Evolutionary conservation across 2,113 vertebrate species (phyloP), one percentile per base, ranked within the genome.

Genomic region (Arothron firmamentum): DNA sequence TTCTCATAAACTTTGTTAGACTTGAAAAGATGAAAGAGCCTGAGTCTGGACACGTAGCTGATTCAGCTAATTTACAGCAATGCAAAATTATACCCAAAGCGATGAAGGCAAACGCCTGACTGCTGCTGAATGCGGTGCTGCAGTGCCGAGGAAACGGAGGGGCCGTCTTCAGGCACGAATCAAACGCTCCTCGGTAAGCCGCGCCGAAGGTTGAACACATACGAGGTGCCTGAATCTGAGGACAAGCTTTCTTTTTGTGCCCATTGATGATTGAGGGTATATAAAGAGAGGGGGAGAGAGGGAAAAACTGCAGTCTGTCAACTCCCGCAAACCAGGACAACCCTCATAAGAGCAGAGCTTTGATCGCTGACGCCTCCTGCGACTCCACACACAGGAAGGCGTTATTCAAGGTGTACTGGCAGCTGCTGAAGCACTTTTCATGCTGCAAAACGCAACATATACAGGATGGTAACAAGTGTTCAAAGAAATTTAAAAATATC

Each of bases 261-360:
- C 46, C 54, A 11, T 67, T 54, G 74, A 52, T 73, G 62, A 77
- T 21, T 67, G 56, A 64, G 46, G 64, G 50, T 56, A 62, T 54
- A 53, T 70, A 55, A 46, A 57, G 41, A 67, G 49, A 67, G 62
- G 17, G n/a, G 6, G 48, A 67, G 62, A 72, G 3, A 51, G 9
- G 15, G 58, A 0, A 34, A 53, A 59, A 10, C 62, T 51, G 61
- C 59, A 51, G 56, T 38, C 43, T 11, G 59, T 70, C 66, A 69
- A 34, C 75, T 62, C 52, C 76, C 79, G 70, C 56, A 70, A 75
- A 77, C 19, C 62, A 74, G 70, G 71, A 79, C 73, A 64, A 68
- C 77, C 64, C 57, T 41, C 23, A 41, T 59, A 34, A 76, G 68
- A 62, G 62, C 57, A 59, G 45, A 74, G 70, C 59, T 84, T 56